phyloP scores from a whole-genome alignment of 2,888 invertebrate species.

The Erannis defoliaria region DNA sequence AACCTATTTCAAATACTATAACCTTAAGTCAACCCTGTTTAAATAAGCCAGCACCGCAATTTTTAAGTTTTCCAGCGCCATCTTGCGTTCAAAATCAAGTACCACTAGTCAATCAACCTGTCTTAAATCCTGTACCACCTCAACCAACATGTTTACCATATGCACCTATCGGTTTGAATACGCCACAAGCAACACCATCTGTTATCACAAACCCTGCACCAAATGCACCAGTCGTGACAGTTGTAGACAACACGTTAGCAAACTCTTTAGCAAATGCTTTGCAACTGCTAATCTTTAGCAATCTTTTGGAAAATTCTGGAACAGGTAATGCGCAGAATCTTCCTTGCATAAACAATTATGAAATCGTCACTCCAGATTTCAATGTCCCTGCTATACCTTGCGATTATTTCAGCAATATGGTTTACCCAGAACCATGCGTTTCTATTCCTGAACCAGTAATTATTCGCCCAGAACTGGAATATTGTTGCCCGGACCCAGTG shows the following conservation, averaged over 20 bases:
- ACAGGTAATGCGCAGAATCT: background rate
- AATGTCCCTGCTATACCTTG: slow-evolving; percentile 25
- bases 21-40: background rate
- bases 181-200: slow-evolving; percentile 38
- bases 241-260: slow-evolving; percentile 67
- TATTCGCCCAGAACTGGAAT: background rate
- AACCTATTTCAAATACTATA: background rate
- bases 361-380: slow-evolving; percentile 28
- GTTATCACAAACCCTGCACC: slow-evolving; percentile 31
- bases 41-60: background rate
- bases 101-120: background rate
- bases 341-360: slow-evolving; percentile 34
- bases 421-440: slow-evolving; percentile 20
- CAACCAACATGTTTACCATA: background rate
- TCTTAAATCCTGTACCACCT: background rate
- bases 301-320: slow-evolving; percentile 55
- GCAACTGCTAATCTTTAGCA: slow-evolving; percentile 68
- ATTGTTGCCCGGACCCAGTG: background rate
- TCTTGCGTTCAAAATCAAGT: background rate
- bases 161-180: background rate
- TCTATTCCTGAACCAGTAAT: slow-evolving; percentile 14
- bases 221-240: slow-evolving; percentile 40
- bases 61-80: slow-evolving; percentile 3
- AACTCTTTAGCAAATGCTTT: slow-evolving; percentile 69
- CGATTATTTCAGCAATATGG: slow-evolving; percentile 6